Evolutionary conservation across 1,140 invertebrate species (phyloP), one percentile per base, ranked within the genome.

Genomic region (Carcinoscorpius rotundicauda): DNA sequence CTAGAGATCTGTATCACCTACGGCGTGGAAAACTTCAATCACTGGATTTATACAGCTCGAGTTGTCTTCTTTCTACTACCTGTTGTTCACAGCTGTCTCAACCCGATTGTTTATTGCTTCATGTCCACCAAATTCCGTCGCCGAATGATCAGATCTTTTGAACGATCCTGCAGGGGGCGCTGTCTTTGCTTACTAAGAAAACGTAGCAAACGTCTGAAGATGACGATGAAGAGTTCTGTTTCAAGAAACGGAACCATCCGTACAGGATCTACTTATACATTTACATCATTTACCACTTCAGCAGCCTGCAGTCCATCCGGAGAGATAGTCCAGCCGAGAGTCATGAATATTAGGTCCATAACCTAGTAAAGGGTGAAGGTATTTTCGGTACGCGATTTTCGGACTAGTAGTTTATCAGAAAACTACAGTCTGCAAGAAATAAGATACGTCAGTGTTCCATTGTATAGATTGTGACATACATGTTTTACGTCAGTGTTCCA

Each of bases 41-140:
- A 73, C 64, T 64, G 60, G 2, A 64, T 71, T 59, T 75, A 75
- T 63, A 66, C 64, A 29, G 62, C 69, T 52, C 70, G 72, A 6
- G 71, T 74, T 52, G 62, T 74, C 6, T 74, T 76, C 56, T 63
- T 68, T 48, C 66, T 76, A 0, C 69, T 77, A 8, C 75, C 75
- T 3, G 76, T 76, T 66, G 65, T 77, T 29, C 76, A 77, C 69
- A 73, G 72, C 59, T 79, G 78, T 70, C 70, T 80, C 55, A 82
- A 82, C 72, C 80, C 80, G 5, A 70, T 82, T 65, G 78, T 82
- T 65, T 82, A 82, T 68, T 77, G 77, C n/a, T 79, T 81, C 70
- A 81, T 81, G 80, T 81, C 80, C 4, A 78, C 75, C 64, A 80
- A 79, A 61, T 82, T 82, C 68, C 71, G 79, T 3, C 66, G 73